These are phyloP conservation scores for Gymnothorax reevesii DNA, from an alignment of 2,797 vertebrate species.

Conservation along the genomic window DNA sequence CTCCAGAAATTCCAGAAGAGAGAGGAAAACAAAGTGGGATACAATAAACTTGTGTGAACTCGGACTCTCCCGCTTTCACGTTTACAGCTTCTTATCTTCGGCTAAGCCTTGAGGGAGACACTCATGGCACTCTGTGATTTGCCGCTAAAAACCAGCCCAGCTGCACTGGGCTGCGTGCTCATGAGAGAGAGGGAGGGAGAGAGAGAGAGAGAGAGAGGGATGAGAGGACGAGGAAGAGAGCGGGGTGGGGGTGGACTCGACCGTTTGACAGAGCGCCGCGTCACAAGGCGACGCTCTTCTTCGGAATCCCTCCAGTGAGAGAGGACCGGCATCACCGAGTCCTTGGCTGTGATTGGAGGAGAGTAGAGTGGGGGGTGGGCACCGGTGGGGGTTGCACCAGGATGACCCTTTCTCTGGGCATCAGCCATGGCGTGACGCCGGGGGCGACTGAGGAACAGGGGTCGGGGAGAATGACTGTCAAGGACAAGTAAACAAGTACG, in stretches of 20 bases:
- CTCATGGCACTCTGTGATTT: constrained; percentile 63
- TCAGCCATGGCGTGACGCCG: constrained; percentile 53
- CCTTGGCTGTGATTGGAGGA: constrained; percentile 82
- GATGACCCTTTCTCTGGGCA: constrained; percentile 75
- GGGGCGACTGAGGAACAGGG: constrained; percentile 12
- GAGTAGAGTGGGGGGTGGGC: constrained; percentile 62
- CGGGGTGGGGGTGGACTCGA: constrained; percentile 64
- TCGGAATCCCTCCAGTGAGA: constrained; percentile 91
- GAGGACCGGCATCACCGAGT: constrained; percentile 74
- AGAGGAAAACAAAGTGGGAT: constrained; percentile 26
- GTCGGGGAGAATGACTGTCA: constrained; percentile 61
- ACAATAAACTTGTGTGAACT: neutral
- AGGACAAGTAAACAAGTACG: constrained; percentile 56
- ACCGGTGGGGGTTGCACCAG: constrained; percentile 70
- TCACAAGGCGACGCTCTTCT: constrained; percentile 77
- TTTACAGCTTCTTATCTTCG: constrained; percentile 52
- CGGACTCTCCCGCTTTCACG: constrained; percentile 32
- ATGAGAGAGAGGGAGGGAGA: constrained; percentile 5
- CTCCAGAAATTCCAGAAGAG: constrained; percentile 26
- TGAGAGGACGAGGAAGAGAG: constrained; percentile 31
- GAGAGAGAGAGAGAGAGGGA: neutral
- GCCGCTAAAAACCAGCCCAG: constrained; percentile 54
- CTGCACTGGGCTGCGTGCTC: constrained; percentile 50
- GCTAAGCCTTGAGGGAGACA: constrained; percentile 64
- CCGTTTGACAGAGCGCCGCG: constrained; percentile 71